Conservation (phyloP, 2,113 vertebrate genomes). For the Carassius carassius region DNA sequence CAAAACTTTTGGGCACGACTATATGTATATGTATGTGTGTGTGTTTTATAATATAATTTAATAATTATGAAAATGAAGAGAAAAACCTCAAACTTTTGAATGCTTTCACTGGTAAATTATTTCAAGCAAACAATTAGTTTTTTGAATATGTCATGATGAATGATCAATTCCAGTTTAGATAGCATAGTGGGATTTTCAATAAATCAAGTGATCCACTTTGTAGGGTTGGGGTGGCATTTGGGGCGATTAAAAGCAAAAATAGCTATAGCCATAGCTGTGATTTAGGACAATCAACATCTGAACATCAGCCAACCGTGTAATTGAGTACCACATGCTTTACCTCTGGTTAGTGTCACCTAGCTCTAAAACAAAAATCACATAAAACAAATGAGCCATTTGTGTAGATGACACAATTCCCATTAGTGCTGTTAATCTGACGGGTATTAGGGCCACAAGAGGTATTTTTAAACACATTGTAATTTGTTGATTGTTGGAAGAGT, state of each 20-base stretch:
- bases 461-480: conserved; percentile 68
- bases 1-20: no score
- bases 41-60: no score
- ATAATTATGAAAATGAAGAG: neutral
- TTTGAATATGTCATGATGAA: neutral
- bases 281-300: conserved; percentile 56
- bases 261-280: conserved; percentile 33
- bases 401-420: conserved; percentile 71
- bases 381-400: conserved; percentile 60
- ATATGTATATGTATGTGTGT: no score
- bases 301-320: conserved; percentile 52
- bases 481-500: conserved; percentile 65
- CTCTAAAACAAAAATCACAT: conserved; percentile 56
- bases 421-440: conserved; percentile 68
- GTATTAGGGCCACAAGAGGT: conserved; percentile 57
- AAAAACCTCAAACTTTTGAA: neutral
- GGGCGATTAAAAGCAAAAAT: conserved; percentile 44
- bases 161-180: neutral
- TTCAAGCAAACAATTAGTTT: neutral
- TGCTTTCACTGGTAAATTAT: neutral
- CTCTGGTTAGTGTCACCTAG: conserved; percentile 64
- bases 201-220: conserved; percentile 3
- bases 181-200: conserved; percentile 9
- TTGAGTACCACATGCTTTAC: conserved; percentile 58
- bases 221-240: neutral